These are phyloP conservation scores for Lepisosteus oculatus DNA, from an alignment of 2,113 vertebrate species.

Conservation along the genomic window DNA sequence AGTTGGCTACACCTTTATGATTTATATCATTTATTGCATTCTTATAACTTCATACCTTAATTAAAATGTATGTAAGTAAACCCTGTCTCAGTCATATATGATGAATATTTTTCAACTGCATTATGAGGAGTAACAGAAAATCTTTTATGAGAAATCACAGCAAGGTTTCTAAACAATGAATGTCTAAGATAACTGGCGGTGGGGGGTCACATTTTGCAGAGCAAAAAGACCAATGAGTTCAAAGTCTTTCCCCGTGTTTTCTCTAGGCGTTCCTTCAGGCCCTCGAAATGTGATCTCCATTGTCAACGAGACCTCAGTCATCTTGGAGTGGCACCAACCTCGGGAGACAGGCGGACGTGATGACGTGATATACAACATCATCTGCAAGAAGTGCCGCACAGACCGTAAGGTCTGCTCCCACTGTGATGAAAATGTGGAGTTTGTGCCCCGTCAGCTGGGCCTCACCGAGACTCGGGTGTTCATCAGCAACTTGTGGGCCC, in stretches of 20 bases:
- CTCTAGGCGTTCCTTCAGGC: constrained; percentile 86
- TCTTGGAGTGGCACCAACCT: constrained; percentile 92
- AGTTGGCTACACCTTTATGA: no score
- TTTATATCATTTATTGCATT: no score
- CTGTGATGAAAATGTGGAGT: constrained; percentile 95
- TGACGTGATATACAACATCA: constrained; percentile 93
- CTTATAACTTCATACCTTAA: no score
- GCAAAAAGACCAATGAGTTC: no score
- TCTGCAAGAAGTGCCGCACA: constrained; percentile 90
- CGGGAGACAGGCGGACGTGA: constrained; percentile 86
- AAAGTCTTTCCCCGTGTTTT: background rate
- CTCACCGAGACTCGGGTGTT: constrained; percentile 86
- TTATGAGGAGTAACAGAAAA: no score
- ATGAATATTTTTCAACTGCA: no score
- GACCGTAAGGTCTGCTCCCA: constrained; percentile 88
- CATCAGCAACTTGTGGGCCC: constrained; percentile 94
- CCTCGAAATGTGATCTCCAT: constrained; percentile 95
- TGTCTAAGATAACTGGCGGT: no score
- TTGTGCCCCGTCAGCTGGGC: constrained; percentile 86
- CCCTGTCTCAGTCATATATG: no score
- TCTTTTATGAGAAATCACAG: no score
- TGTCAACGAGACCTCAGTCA: constrained; percentile 94
- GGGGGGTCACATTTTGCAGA: no score
- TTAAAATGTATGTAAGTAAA: no score
- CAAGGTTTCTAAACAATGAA: no score